Evolutionary conservation across 2,888 invertebrate species (phyloP).

Genomic region (Stenichneumon culpator): DNA sequence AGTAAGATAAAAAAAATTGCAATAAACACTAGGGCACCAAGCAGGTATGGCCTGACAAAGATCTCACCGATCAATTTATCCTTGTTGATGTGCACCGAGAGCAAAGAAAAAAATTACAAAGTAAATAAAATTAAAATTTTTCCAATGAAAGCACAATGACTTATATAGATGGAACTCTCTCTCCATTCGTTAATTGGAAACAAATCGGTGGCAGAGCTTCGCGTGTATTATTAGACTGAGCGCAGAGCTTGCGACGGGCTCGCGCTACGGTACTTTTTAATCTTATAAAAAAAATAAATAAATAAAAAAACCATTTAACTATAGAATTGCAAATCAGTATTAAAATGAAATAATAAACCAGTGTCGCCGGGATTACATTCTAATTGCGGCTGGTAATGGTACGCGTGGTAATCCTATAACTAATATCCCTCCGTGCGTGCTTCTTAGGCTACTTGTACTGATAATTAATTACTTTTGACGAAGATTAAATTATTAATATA

Average conservation of each 20-base stretch:
- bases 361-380: conserved; percentile 55
- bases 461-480: conserved; percentile 50
- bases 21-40: conserved; percentile 40
- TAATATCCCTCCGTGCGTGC: conserved; percentile 69
- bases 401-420: conserved; percentile 54
- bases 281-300: conserved; percentile 41
- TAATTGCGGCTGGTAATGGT: conserved; percentile 54
- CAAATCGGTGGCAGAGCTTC: conserved; percentile 69
- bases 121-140: conserved; percentile 8
- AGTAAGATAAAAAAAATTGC: conserved; percentile 15
- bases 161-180: conserved; percentile 23
- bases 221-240: conserved; percentile 68
- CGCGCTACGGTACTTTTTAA: conserved; percentile 63
- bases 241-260: conserved; percentile 56
- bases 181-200: conserved; percentile 44
- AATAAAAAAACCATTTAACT: conserved; percentile 47
- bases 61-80: conserved; percentile 24
- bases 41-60: conserved; percentile 16
- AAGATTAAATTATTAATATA: conserved; percentile 59
- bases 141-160: conserved; percentile 43
- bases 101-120: conserved; percentile 10
- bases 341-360: conserved; percentile 58
- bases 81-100: conserved; percentile 36
- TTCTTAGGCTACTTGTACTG: conserved; percentile 70
- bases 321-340: conserved; percentile 69